Base-by-base conservation (phyloP, 2,888 invertebrate species). In the Baronia brevicornis region DNA sequence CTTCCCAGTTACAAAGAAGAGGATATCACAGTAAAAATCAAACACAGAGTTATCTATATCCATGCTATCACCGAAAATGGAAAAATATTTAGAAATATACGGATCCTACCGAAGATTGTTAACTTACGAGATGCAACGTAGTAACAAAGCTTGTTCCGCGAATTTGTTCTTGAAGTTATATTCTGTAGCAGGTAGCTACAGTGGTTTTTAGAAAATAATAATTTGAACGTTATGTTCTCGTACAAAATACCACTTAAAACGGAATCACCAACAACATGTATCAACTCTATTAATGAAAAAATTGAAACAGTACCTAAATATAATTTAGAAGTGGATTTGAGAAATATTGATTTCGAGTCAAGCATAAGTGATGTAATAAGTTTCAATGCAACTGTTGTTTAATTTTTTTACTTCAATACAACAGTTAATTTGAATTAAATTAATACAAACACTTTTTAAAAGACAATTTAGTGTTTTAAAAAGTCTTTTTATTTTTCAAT, bases 21-120 rank as follows among this genome's bases (percentile, higher is more conserved):
- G 1, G 25, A 36, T 24, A 12, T 34, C 3, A 32, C 14, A 5
- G 19, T 42, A 2, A 32, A 34, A 12, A 18, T 42, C 3, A 34
- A 29, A 24, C 31, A 42, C 11, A 18, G 33, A n/a, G 26, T 39
- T 2, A 8, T 42, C 8, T 24, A 31, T 22, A 19, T 37, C 15
- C 37, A 34, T 8, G 31, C 23, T 4, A 10, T 19, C 3, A 32
- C 25, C 6, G 5, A 14, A 5, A 23, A 17, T 19, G 30, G 14
- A 13, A 1, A 8, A 3, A 7, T 28, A 8, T 35, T 34, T 5
- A 26, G 8, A 12, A 35, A 34, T 13, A 24, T 41, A 4, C 34
- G 32, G 18, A 32, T 37, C 6, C 23, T 34, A 2, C 34, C 34
- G 10, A 12, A 20, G 5, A 12, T 20, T 6, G 20, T 34, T n/a